Conservation (phyloP, 1,140 invertebrate genomes). For the Heliconius congener region DNA sequence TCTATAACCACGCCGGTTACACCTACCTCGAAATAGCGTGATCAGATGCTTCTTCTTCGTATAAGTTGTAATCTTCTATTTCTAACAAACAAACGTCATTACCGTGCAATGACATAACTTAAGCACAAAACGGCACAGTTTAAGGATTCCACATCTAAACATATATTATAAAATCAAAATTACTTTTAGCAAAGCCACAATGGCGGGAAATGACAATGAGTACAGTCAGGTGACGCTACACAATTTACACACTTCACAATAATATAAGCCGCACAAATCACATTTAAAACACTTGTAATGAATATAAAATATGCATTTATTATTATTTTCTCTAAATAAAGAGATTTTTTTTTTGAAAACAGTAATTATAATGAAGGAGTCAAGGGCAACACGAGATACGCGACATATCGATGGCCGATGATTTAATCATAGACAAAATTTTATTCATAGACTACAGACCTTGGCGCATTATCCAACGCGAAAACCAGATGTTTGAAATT, state of each 20-base stretch:
- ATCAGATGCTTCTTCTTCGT: conserved; percentile 80
- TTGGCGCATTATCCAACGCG: not conserved
- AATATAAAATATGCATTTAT: conserved; percentile 37
- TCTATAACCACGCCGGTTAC: conserved; percentile 72
- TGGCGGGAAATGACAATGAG: conserved; percentile 82
- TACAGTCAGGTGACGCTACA: conserved; percentile 80
- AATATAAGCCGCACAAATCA: conserved; percentile 38
- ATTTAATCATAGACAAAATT: conserved; percentile 56
- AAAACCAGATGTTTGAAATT: not conserved
- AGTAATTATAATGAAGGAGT: conserved; percentile 68
- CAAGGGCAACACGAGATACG: conserved; percentile 76
- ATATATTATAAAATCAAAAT: conserved; percentile 53
- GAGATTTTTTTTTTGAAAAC: conserved; percentile 65
- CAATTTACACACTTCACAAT: conserved; percentile 55
- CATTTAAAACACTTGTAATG: conserved; percentile 36
- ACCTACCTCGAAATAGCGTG: conserved; percentile 78
- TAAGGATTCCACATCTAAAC: conserved; percentile 63
- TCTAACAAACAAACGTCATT: conserved; percentile 80
- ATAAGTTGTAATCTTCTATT: conserved; percentile 80
- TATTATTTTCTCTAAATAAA: conserved; percentile 46
- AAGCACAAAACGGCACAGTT: conserved; percentile 54
- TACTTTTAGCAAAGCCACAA: conserved; percentile 71
- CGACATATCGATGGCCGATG: conserved; percentile 67
- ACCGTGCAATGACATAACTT: conserved; percentile 81
- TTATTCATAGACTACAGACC: conserved; percentile 1